phyloP scores from a whole-genome alignment of 2,113 vertebrate genomes.

The Psilopsiagon aymara region DNA sequence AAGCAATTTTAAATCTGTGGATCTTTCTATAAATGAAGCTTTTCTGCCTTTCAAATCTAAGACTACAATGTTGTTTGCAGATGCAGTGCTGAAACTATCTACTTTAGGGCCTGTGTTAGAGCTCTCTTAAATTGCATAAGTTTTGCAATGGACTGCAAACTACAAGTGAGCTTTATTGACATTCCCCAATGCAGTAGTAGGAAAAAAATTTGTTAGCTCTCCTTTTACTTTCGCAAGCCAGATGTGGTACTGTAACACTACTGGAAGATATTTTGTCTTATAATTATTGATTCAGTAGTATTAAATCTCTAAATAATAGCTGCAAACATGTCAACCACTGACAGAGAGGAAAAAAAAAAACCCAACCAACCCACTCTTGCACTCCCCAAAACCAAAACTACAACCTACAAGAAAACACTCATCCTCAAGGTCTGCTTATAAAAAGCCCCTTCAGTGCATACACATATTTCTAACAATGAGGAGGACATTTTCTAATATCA shows the following conservation, averaged over 20 bases:
- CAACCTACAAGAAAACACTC: neutral
- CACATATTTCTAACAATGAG: slow-evolving; percentile 3
- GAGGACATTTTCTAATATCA: slow-evolving; percentile 4
- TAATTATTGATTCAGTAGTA: slow-evolving; percentile 16
- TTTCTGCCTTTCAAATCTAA: neutral
- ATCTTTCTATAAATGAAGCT: neutral
- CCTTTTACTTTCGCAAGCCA: neutral
- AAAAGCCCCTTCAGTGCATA: slow-evolving; percentile 23
- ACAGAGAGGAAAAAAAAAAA: neutral
- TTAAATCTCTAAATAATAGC: slow-evolving; percentile 36
- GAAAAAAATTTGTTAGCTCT: neutral
- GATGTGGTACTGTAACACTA: neutral
- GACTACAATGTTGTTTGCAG: rapidly evolving
- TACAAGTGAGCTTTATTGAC: neutral
- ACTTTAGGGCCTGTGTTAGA: neutral
- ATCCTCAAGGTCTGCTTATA: slow-evolving; percentile 11
- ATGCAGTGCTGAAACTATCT: neutral
- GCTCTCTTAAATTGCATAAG: neutral
- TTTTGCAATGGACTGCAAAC: neutral
- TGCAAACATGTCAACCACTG: slow-evolving; percentile 51
- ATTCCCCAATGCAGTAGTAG: neutral
- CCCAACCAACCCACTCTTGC: neutral
- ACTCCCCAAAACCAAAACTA: neutral
- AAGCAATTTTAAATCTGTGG: neutral
- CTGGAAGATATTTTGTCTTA: slow-evolving; percentile 16